These are phyloP conservation scores for Eupithecia subfuscata DNA, from an alignment of 2,888 invertebrate genomes.

Conservation along the genomic window DNA sequence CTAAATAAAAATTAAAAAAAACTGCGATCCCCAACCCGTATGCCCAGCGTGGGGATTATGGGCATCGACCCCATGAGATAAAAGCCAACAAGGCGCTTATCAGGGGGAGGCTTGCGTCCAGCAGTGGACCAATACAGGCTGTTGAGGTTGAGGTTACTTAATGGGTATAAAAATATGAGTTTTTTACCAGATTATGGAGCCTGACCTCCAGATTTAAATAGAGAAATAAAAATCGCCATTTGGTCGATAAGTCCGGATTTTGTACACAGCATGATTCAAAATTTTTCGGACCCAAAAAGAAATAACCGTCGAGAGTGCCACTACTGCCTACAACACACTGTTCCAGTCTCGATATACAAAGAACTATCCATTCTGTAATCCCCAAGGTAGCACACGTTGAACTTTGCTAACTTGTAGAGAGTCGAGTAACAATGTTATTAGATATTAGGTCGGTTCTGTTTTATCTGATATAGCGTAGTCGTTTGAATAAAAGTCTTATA, in stretches of 20 bases:
- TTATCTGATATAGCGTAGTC: neutral
- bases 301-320: neutral
- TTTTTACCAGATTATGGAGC: too few relatives aligned
- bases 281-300: neutral
- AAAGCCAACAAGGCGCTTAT: too few relatives aligned
- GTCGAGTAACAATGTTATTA: constrained; percentile 6
- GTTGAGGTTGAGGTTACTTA: too few relatives aligned
- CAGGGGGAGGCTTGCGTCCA: too few relatives aligned
- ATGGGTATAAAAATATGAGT: too few relatives aligned
- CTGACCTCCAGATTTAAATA: too few relatives aligned
- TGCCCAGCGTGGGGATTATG: too few relatives aligned
- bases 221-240: neutral
- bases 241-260: neutral
- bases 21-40: too few relatives aligned
- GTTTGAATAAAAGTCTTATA: too few relatives aligned
- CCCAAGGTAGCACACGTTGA: constrained; percentile 9
- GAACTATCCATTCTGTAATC: constrained; percentile 1
- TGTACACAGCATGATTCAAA: neutral
- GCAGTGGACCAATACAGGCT: too few relatives aligned
- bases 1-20: too few relatives aligned
- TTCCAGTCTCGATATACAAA: neutral
- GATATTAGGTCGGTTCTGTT: neutral
- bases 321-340: neutral
- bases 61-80: too few relatives aligned
- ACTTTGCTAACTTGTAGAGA: constrained; percentile 22